Percentiles rank a stretch among this genome's conserved stretches.
These are phyloP conservation scores for Leptinotarsa lineolata DNA, from an alignment of 1,140 invertebrate species.

Conservation along the genomic window DNA sequence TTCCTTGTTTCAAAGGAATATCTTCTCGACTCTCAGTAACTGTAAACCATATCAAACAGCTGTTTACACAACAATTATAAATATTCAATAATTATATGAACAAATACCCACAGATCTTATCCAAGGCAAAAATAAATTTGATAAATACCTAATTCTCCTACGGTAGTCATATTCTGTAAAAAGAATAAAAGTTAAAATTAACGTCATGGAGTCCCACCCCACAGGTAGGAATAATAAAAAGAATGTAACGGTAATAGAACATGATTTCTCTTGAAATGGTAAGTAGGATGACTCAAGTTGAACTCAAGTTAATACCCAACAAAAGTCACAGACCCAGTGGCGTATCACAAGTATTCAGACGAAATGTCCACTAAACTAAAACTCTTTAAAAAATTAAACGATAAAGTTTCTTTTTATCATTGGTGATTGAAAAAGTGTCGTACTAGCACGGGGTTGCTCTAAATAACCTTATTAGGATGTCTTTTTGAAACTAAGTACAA, in stretches of 20 bases:
- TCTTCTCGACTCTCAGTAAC: conserved; percentile 57
- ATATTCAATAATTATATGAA: neutral
- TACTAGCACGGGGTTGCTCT: no score
- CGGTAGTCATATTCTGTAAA: neutral
- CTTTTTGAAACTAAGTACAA: no score
- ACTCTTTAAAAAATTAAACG: no score
- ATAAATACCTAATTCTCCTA: neutral
- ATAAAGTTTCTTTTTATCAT: no score
- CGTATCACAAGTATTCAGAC: neutral
- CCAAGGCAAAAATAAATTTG: no score
- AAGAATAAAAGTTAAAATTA: neutral
- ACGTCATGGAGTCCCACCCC: neutral
- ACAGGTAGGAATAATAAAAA: neutral
- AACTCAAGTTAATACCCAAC: no score
- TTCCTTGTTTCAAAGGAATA: conserved; percentile 58
- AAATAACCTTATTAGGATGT: no score
- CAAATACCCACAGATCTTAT: neutral
- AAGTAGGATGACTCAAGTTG: neutral
- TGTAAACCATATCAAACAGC: conserved; percentile 1
- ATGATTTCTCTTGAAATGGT: neutral
- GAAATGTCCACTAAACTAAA: no score
- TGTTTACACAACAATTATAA: neutral
- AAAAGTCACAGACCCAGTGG: neutral
- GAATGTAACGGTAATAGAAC: neutral
- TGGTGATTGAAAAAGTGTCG: no score